Conservation (phyloP, 1,140 invertebrate genomes). For the Ruditapes philippinarum region DNA sequence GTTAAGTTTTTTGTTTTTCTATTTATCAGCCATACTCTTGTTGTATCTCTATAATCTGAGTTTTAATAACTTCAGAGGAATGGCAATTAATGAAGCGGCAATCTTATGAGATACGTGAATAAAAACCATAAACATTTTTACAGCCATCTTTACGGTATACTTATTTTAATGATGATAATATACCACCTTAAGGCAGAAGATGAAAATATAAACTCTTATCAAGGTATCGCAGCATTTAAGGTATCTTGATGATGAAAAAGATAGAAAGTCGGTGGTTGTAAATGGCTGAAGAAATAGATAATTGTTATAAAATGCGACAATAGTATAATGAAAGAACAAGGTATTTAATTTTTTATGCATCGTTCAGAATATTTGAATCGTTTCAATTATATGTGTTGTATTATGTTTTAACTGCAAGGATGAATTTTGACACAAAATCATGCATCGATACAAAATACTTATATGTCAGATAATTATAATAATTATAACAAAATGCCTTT, state of each 20-base stretch:
- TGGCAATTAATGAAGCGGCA: conserved; percentile 11
- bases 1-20: too few species aligned
- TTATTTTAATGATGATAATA: neutral
- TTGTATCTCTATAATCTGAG: too few species aligned
- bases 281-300: neutral
- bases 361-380: too few species aligned
- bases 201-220: conserved; percentile 26
- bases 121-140: neutral
- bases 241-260: neutral
- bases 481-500: too few species aligned
- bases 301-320: neutral
- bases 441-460: too few species aligned
- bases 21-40: too few species aligned
- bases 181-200: neutral
- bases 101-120: conserved; percentile 26
- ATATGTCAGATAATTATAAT: too few species aligned
- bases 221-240: neutral
- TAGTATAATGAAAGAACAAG: neutral
- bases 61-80: neutral
- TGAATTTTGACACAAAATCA: too few species aligned
- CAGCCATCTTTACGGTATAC: conserved; percentile 24
- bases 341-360: too few species aligned
- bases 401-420: too few species aligned
- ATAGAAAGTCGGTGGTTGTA: neutral
- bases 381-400: too few species aligned